These are phyloP conservation scores for Aphaenogaster rudis DNA, from an alignment of 1,140 invertebrate species.

Conservation along the genomic window DNA sequence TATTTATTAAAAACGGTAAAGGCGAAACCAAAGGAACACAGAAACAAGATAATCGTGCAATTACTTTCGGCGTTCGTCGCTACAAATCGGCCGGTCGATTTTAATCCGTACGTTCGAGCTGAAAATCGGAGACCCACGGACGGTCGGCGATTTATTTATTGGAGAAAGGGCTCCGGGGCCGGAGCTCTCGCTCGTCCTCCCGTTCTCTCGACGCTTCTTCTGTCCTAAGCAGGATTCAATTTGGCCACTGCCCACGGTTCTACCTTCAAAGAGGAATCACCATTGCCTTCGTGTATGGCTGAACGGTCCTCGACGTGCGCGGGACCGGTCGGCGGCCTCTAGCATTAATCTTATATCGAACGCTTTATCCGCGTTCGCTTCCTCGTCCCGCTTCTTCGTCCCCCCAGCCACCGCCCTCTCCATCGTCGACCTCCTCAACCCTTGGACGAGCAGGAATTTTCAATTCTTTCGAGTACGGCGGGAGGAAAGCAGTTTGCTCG, in stretches of 20 bases:
- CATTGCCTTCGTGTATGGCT: constrained; percentile 77
- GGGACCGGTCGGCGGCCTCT: constrained; percentile 77
- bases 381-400: constrained; percentile 52
- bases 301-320: constrained; percentile 78
- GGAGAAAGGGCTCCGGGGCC: constrained; percentile 80
- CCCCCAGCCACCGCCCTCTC: constrained; percentile 26
- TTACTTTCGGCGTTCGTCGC: constrained; percentile 47
- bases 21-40: not conserved
- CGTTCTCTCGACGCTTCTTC: constrained; percentile 69
- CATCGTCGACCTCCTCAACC: constrained; percentile 76
- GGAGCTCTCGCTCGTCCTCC: constrained; percentile 71
- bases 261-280: constrained; percentile 87
- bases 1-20: not conserved
- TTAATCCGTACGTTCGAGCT: constrained; percentile 68
- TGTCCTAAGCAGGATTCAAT: constrained; percentile 87
- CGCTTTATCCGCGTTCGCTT: constrained; percentile 84
- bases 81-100: constrained; percentile 63
- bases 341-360: constrained; percentile 88
- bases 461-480: constrained; percentile 83
- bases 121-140: constrained; percentile 69
- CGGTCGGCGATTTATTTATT: constrained; percentile 84
- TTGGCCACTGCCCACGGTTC: constrained; percentile 85
- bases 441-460: constrained; percentile 85
- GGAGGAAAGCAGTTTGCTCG: constrained; percentile 77
- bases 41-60: constrained; percentile 55